Percentiles rank a stretch among this genome's conserved stretches.
phyloP scores from a whole-genome alignment of 2,113 vertebrate genomes.

The Sapajus apella region DNA sequence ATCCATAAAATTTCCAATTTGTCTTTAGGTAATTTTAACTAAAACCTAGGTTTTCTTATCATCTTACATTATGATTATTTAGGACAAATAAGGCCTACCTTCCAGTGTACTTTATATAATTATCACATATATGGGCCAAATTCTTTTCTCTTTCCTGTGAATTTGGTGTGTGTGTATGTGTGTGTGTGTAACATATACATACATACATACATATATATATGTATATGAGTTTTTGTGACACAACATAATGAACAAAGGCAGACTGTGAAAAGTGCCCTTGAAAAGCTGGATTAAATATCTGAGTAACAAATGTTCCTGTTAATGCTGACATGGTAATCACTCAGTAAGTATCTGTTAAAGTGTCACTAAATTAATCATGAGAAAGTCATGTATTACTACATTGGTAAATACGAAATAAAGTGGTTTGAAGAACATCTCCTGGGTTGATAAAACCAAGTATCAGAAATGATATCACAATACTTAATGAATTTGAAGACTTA shows the following conservation, averaged over 20 bases:
- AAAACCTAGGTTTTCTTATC: background rate
- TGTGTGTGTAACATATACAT: background rate
- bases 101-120: background rate
- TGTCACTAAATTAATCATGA: background rate
- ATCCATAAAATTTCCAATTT: background rate
- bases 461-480: slow-evolving; percentile 5
- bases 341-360: background rate
- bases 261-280: background rate
- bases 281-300: slow-evolving; percentile 24
- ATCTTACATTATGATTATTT: background rate
- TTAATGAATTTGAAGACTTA: background rate
- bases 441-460: background rate
- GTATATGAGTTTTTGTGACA: background rate
- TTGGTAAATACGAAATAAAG: slow-evolving; percentile 8
- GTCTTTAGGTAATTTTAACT: background rate
- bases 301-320: background rate
- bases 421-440: background rate
- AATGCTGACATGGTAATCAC: background rate
- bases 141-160: slow-evolving; percentile 11
- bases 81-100: background rate
- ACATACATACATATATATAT: too few species aligned
- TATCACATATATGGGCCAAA: background rate
- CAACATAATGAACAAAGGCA: background rate
- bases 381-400: background rate
- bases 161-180: background rate